Evolutionary conservation across 2,113 vertebrate genomes (phyloP), one percentile per base, ranked within the genome.

Genomic region (Oryzias curvinotus): DNA sequence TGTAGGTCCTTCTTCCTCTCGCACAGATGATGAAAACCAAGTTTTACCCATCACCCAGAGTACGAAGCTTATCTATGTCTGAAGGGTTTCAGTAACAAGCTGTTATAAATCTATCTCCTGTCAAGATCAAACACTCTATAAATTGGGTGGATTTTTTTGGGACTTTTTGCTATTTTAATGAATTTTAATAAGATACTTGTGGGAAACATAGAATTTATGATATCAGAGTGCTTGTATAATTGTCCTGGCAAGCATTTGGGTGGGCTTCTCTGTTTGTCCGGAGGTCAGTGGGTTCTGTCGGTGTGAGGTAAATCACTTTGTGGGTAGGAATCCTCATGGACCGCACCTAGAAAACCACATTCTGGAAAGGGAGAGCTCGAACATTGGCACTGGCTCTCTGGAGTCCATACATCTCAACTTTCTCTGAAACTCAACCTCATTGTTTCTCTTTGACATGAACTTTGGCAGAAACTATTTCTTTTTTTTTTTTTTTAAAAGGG

Each of bases 291-390:
- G 67, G 82, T 87, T 89, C 68, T 77, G 72, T 47, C 42, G 75
- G 82, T 83, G 83, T 87, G 85, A 82, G 85, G 82, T 84, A 85
- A 86, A 86, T 82, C 67, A 72, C 50, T 60, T 67, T 45, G 52
- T 17, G 53, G 70, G 52, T 54, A 68, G 57, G 75, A 69, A 68
- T 54, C 58, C 26, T 8, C 4, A 52, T 7, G 19, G 70, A 68
- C 57, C 57, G 12, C 72, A 76, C 83, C 86, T 73, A 70, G 75
- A 72, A 36, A 68, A 83, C 83, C 86, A 52, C 84, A 83, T 66
- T 80, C 57, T 67, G 57, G 63, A 72, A 72, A 70, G 63, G 59
- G 62, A 41, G 43, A 59, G 23, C 41, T 72, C 36, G 45, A 5
- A 69, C 59, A 17, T 48, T 51, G 71, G 75, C 60, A 62, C 62